phyloP scores from a whole-genome alignment of 2,888 invertebrate species.

The Amphipyra tragopoginis region DNA sequence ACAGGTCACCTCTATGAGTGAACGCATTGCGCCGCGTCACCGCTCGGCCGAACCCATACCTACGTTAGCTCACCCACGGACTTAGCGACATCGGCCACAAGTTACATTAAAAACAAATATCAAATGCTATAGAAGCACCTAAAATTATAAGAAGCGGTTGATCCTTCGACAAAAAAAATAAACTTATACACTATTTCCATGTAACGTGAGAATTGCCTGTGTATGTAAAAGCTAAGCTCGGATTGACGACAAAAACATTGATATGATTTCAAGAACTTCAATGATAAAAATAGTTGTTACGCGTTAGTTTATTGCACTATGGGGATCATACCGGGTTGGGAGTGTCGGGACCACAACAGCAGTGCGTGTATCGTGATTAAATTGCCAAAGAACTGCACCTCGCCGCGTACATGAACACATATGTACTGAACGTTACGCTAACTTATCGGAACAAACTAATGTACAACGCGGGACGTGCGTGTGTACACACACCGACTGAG shows the following conservation, averaged over 20 bases:
- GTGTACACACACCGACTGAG: conserved; percentile 29
- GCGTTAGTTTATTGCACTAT: conserved; percentile 53
- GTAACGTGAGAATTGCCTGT: conserved; percentile 53
- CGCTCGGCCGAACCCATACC: conserved; percentile 69
- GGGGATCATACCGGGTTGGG: conserved; percentile 35
- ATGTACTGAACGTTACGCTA: conserved; percentile 62
- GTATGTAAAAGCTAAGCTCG: conserved; percentile 61
- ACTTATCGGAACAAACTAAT: conserved; percentile 61
- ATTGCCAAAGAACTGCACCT: conserved; percentile 38
- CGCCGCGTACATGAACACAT: conserved; percentile 62
- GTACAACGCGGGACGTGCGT: conserved; percentile 50
- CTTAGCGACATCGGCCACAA: conserved; percentile 85
- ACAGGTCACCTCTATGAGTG: conserved; percentile 62
- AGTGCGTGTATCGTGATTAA: conserved; percentile 24
- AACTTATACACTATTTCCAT: conserved; percentile 59
- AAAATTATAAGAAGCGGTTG: conserved; percentile 68
- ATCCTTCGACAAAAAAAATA: conserved; percentile 59
- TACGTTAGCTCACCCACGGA: conserved; percentile 78
- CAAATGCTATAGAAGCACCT: conserved; percentile 80
- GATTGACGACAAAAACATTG: conserved; percentile 57
- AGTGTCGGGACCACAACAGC: conserved; percentile 24
- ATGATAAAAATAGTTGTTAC: conserved; percentile 49
- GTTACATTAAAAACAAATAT: conserved; percentile 66
- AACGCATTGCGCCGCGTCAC: conserved; percentile 67
- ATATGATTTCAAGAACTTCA: conserved; percentile 55